Conservation (phyloP, 2,113 vertebrate species). For the Brachionichthys hirsutus region DNA sequence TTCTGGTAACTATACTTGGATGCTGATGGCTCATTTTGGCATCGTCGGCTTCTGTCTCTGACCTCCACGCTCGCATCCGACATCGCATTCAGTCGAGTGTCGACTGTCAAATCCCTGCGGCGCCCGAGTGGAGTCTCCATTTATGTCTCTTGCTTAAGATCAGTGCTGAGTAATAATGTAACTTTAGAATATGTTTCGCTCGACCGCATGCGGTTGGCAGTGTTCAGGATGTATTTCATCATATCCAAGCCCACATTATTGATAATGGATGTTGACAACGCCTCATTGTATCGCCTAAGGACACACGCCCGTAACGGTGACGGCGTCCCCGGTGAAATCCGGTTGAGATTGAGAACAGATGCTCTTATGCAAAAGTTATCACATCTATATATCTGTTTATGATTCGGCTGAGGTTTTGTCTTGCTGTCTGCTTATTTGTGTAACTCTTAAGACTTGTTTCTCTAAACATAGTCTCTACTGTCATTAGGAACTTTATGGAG, state of each 20-base stretch:
- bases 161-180: slow-evolving; percentile 46
- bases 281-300: not conserved
- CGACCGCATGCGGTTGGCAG: not conserved
- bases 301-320: slow-evolving; percentile 18
- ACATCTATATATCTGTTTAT: slow-evolving; percentile 16
- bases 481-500: not conserved
- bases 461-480: not conserved
- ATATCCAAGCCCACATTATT: slow-evolving; percentile 12
- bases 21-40: slow-evolving; percentile 43
- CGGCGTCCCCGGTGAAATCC: slow-evolving; percentile 33
- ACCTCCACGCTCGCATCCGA: slow-evolving; percentile 21
- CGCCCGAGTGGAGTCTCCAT: slow-evolving; percentile 33
- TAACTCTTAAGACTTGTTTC: not conserved
- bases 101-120: slow-evolving; percentile 47
- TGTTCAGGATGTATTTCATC: slow-evolving; percentile 23
- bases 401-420: not conserved
- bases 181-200: slow-evolving; percentile 33
- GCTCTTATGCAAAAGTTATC: slow-evolving; percentile 11
- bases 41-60: slow-evolving; percentile 24
- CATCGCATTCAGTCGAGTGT: slow-evolving; percentile 57
- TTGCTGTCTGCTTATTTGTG: not conserved
- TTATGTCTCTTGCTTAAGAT: slow-evolving; percentile 58
- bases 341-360: slow-evolving; percentile 20
- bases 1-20: not conserved
- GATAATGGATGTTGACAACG: slow-evolving; percentile 9